phyloP scores from a whole-genome alignment of 2,113 vertebrate species.

The Psittacara wagleri region DNA sequence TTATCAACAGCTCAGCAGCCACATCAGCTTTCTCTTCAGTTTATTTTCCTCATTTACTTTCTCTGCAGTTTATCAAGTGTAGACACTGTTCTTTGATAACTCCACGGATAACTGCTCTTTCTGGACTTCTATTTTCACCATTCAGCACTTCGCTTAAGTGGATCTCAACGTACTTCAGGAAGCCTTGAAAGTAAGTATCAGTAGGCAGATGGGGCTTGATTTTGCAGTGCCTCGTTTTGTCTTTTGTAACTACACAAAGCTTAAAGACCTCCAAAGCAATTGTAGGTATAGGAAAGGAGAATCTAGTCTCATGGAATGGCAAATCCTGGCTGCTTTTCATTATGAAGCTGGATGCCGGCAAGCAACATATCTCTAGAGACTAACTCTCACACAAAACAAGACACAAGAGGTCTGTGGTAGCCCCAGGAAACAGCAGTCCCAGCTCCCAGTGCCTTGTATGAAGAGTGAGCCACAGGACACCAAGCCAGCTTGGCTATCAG shows the following conservation, averaged over 20 bases:
- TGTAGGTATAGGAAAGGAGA: background rate
- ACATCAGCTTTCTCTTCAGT: background rate
- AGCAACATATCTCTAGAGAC: background rate
- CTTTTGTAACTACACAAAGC: background rate
- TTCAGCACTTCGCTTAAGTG: background rate
- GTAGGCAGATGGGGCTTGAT: background rate
- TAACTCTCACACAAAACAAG: background rate
- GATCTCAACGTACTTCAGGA: background rate
- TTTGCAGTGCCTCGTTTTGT: background rate
- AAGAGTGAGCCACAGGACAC: background rate
- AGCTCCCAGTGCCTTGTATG: background rate
- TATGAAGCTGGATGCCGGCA: background rate
- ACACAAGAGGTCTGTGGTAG: background rate
- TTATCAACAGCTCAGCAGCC: background rate
- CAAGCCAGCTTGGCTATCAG: background rate
- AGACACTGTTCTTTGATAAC: background rate
- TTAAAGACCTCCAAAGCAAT: background rate
- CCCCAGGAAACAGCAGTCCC: background rate
- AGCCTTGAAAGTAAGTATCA: background rate
- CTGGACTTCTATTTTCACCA: background rate
- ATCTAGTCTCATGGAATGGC: background rate
- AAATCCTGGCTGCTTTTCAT: background rate
- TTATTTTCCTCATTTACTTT: slow-evolving; percentile 21
- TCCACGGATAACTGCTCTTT: background rate
- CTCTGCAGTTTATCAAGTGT: background rate